phyloP scores from a whole-genome alignment of 2,797 vertebrate species.

The Lutjanus campechanus region DNA sequence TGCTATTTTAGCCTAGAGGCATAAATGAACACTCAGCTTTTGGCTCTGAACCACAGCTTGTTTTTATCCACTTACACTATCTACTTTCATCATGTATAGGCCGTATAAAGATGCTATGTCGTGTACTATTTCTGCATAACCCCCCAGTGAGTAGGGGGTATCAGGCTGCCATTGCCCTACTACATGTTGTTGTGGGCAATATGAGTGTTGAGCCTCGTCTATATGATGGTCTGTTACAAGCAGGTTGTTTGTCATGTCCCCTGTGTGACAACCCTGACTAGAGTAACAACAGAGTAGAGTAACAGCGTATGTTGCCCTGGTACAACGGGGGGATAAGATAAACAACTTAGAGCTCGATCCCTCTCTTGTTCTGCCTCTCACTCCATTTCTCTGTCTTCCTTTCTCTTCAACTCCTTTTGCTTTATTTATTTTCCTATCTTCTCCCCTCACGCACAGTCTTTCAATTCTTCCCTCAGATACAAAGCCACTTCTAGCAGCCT shows the following conservation, averaged over 20 bases:
- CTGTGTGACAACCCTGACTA: conserved; percentile 56
- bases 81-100: conserved; percentile 5
- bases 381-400: conserved; percentile 6
- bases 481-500: conserved; percentile 49
- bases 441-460: conserved; percentile 1
- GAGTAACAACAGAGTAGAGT: conserved; percentile 29
- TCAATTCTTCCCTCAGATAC: conserved; percentile 35
- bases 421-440: conserved; percentile 26
- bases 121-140: conserved; percentile 14
- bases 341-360: conserved; percentile 36
- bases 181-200: conserved; percentile 14
- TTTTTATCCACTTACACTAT: background rate
- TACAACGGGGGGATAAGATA: conserved; percentile 35
- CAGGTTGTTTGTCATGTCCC: conserved; percentile 39
- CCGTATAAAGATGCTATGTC: background rate
- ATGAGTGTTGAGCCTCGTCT: conserved; percentile 16
- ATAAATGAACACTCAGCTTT: background rate
- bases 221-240: conserved; percentile 25
- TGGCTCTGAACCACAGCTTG: background rate
- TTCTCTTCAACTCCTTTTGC: conserved; percentile 17
- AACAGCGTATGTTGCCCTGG: conserved; percentile 1
- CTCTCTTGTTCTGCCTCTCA: background rate
- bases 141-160: conserved; percentile 1
- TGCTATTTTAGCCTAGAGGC: background rate
- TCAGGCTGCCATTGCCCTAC: conserved; percentile 8